Percentiles rank a stretch among this genome's conserved stretches.
Conservation (phyloP, 1,140 invertebrate species). For the Neomicropteryx cornuta region DNA sequence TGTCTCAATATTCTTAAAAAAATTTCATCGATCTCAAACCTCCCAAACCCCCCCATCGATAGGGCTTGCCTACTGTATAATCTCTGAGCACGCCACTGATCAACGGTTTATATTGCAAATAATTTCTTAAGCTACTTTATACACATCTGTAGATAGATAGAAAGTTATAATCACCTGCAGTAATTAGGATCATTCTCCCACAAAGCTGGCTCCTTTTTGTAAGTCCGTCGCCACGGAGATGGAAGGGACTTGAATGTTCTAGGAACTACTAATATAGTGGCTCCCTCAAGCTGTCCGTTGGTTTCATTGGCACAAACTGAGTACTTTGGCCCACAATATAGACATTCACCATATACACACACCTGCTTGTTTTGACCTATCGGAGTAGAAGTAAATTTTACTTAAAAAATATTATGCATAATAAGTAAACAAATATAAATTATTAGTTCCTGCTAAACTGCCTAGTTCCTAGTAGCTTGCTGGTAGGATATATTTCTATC, state of each 20-base stretch:
- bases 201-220: conserved; percentile 59
- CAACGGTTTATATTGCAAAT: neutral
- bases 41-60: neutral
- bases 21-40: neutral
- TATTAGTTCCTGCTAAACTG: neutral
- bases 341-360: conserved; percentile 85
- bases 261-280: conserved; percentile 75
- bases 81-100: neutral
- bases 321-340: conserved; percentile 73
- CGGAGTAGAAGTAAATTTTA: conserved; percentile 1
- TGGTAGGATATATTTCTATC: conserved; percentile 1
- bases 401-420: neutral
- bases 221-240: conserved; percentile 85
- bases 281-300: conserved; percentile 62
- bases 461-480: neutral
- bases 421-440: neutral
- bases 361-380: conserved; percentile 37
- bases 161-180: conserved; percentile 53
- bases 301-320: conserved; percentile 70
- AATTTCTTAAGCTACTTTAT: conserved; percentile 1
- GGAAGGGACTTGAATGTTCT: conserved; percentile 53
- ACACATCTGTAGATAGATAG: neutral
- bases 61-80: neutral
- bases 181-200: conserved; percentile 74
- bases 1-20: conserved; percentile 1